Conservation (phyloP, 2,113 vertebrate genomes). For the Ciconia boyciana region DNA sequence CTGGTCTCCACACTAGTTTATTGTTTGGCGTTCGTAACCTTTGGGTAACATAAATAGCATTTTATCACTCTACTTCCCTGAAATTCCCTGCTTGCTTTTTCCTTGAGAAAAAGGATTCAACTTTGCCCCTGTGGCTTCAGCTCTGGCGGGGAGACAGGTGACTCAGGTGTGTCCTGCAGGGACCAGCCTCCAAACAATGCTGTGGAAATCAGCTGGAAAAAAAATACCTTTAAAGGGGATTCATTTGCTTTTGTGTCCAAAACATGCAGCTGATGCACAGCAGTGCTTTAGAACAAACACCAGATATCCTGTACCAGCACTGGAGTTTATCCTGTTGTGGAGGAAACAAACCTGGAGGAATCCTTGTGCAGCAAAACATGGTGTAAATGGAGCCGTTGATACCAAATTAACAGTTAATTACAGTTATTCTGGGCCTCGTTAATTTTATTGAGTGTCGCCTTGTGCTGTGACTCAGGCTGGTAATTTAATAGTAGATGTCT, state of each 20-base stretch:
- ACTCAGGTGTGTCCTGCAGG: slow-evolving; percentile 28
- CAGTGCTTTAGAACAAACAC: slow-evolving; percentile 20
- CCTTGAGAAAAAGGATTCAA: background rate
- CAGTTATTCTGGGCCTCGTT: background rate
- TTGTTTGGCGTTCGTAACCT: background rate
- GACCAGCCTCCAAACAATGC: background rate
- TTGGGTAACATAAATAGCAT: background rate
- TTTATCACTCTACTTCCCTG: background rate
- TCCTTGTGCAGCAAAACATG: background rate
- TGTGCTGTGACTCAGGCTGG: background rate
- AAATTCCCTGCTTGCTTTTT: background rate
- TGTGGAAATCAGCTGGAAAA: background rate
- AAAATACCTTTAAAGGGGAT: background rate
- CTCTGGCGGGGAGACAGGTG: background rate
- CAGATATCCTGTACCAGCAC: slow-evolving; percentile 47
- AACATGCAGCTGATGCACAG: slow-evolving; percentile 9
- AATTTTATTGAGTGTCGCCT: background rate
- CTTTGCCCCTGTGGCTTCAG: background rate
- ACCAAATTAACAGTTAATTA: slow-evolving; percentile 1
- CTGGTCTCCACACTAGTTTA: background rate
- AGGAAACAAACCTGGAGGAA: slow-evolving; percentile 26
- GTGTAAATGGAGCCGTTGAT: background rate
- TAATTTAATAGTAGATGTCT: background rate
- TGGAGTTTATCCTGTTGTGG: slow-evolving; percentile 37
- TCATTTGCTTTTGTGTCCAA: background rate